Percentiles rank a stretch among this genome's conserved stretches.
phyloP scores from a whole-genome alignment of 2,113 vertebrate species.

The Cheilinus undulatus region DNA sequence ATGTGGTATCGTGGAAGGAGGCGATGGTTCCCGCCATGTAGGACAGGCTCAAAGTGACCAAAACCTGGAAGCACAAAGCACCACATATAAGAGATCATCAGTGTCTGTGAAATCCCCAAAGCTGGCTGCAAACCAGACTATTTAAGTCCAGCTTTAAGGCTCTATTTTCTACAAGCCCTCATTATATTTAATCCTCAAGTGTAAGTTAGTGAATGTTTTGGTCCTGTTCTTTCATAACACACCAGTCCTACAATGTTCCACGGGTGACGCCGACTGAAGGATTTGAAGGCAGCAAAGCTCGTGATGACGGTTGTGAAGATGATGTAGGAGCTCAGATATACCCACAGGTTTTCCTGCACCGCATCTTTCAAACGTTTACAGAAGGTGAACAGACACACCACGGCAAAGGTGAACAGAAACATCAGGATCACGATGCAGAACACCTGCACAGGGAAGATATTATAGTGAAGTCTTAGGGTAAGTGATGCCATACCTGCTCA shows the following conservation, averaged over 20 bases:
- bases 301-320: constrained; percentile 62
- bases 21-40: constrained; percentile 82
- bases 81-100: background rate
- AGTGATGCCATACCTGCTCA: too few species aligned
- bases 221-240: constrained; percentile 14
- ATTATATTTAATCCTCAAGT: background rate
- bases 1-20: constrained; percentile 76
- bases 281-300: constrained; percentile 56
- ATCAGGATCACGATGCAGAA: constrained; percentile 80
- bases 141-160: too few species aligned
- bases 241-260: constrained; percentile 84
- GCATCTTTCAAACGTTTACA: constrained; percentile 63
- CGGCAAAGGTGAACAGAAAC: constrained; percentile 81
- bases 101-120: too few species aligned
- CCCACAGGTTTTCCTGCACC: constrained; percentile 66
- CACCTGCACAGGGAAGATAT: constrained; percentile 74
- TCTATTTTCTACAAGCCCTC: too few species aligned
- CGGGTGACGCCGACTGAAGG: constrained; percentile 74
- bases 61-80: constrained; percentile 50
- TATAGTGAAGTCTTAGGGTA: too few species aligned
- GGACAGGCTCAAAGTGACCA: constrained; percentile 80
- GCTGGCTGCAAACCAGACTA: too few species aligned
- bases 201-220: background rate
- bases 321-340: constrained; percentile 77
- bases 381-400: constrained; percentile 84